Base-by-base conservation (phyloP, 2,888 invertebrate genomes). In the Agriopis marginaria region DNA sequence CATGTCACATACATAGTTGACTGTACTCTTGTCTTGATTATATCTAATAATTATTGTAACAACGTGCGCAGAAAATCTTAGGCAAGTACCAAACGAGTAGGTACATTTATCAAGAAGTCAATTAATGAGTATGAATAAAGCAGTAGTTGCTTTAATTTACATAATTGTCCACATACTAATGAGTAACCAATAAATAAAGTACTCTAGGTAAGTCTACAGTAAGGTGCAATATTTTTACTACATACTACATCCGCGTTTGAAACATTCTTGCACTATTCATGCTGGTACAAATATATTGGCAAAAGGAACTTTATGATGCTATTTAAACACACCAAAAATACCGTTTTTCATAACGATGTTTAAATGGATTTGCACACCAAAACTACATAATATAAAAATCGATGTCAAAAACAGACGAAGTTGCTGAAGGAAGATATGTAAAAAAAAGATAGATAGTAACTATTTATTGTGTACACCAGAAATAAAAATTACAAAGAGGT, bases 41-140 rank as follows among this genome's bases (percentile, higher is more conserved):
- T 17, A 9, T 10, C 9, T 55, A 40, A 0, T 53, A 14, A 55
- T 54, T 54, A 56, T 42, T 55, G 40, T 40, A 56, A 56, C 14
- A 42, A 54, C 12, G n/a, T 56, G 11, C 40, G 55, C 55, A 42
- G 55, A 5, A 56, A 11, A 42, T 17, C 14, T 56, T 17, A 14
- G 14, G 12, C 7, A 32, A 5, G 2, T 32, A 32, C 32, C 5
- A 5, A 23, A 32, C 32, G 32, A 32, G 40, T 40, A 55, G 3
- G 40, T 55, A 55, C 9, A 55, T 32, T 45, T 45, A 60, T 6
- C 49, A 10, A 60, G 49, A 32, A 59, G 49, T 49, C 60, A 40
- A 68, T 71, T 68, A 71, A 66, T 63, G 50, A 68, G 42, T 6
- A 63, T 60, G 55, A 23, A 66, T 58, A 58, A 56, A 42, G 10